Base-by-base conservation (phyloP, 1,140 invertebrate species). In the Grapholita molesta region DNA sequence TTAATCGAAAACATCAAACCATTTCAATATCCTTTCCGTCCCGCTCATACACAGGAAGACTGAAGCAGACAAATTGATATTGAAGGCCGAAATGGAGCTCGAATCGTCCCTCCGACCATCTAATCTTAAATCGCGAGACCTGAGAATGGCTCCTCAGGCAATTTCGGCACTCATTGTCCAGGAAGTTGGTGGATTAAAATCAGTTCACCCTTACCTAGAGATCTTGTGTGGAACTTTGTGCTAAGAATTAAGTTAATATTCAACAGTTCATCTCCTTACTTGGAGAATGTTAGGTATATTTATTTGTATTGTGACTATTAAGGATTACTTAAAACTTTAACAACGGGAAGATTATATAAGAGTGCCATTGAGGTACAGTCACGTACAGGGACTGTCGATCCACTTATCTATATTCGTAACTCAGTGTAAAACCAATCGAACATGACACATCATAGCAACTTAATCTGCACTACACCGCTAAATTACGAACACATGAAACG, bases 141-240 rank as follows among this genome's bases (percentile, higher is more conserved):
- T 30, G 24, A 5, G 55, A 61, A 61, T 61, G 55, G 30, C 55
- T 61, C 32, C 25, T n/a, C 55, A n/a, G 55, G 55, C 55, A 32
- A 61, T 61, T 61, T 61, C 55, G 55, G 25, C 55, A 32, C 12
- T 30, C 55, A 32, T 61, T 61, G 25, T 61, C 55, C 55, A 61
- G 55, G 55, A 61, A 61, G 55, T 61, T 61, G 55, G 55, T 61
- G 55, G 55, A 61, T 61, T 61, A 61, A 61, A 61, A 61, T 61
- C 55, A 61, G 55, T 61, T 61, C 15, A 61, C 55, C 28, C 28
- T 32, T 61, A 48, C 15, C 42, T 21, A 8, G 21, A 48, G 42
- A 18, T 48, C 21, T 48, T 21, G 42, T 7, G 42, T 21, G 42
- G 42, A 7, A 48, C 12, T 2, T 38, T 48, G 21, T 21, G 2